Conservation (phyloP, 2,797 vertebrate genomes). For the Poecile montanus region DNA sequence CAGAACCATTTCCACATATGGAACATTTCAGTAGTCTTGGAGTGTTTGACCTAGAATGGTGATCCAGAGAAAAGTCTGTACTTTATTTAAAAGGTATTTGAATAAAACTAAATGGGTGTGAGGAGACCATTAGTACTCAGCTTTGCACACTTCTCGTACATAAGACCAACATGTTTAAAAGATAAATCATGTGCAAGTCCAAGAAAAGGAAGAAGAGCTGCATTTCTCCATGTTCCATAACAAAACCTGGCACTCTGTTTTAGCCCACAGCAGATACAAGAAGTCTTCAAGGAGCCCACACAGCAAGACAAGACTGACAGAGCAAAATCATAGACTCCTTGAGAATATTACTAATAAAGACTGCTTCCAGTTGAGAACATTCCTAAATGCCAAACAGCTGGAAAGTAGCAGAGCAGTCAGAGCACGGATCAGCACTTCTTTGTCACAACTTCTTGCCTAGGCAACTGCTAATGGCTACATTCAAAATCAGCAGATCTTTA, state of each 20-base stretch:
- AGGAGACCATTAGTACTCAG: background rate
- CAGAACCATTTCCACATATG: background rate
- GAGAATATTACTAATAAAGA: background rate
- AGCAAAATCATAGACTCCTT: background rate
- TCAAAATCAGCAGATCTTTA: background rate
- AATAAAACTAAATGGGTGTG: fast-evolving
- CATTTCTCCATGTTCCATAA: background rate
- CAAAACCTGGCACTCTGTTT: background rate
- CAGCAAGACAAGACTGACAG: background rate
- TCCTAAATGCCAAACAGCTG: background rate
- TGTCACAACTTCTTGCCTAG: background rate
- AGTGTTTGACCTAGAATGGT: background rate
- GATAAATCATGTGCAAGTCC: background rate
- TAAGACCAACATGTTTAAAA: background rate
- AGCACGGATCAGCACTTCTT: background rate
- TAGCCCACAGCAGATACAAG: background rate
- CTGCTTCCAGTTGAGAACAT: background rate
- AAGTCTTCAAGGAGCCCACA: background rate
- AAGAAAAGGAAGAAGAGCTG: background rate
- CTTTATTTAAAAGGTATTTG: background rate
- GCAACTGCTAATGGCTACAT: background rate
- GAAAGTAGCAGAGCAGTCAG: background rate
- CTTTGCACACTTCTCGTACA: background rate
- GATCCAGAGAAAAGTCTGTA: fast-evolving
- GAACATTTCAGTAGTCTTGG: background rate